Percentiles rank a stretch among this genome's conserved stretches.
Conservation (phyloP, 1,140 invertebrate genomes). For the Rhopalosiphum padi region DNA sequence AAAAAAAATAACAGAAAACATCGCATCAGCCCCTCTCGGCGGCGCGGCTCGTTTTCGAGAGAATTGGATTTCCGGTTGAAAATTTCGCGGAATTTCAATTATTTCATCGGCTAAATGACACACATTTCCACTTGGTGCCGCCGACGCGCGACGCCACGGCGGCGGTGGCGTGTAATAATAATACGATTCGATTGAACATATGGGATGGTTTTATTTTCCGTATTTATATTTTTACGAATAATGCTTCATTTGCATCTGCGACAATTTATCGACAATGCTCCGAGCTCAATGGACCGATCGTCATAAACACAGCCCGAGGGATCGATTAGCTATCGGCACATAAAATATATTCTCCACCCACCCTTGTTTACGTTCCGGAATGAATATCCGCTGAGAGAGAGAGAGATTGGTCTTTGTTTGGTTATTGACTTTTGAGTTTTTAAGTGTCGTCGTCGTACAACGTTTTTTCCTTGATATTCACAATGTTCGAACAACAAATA, state of each 20-base stretch:
- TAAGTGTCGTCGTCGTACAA: slow-evolving; percentile 1
- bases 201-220: slow-evolving; percentile 26
- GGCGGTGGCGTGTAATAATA: neutral
- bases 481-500: neutral
- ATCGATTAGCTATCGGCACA: slow-evolving; percentile 55
- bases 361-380: slow-evolving; percentile 34
- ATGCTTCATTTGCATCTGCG: slow-evolving; percentile 52
- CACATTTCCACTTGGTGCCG: neutral
- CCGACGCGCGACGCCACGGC: neutral
- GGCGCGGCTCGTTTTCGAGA: neutral
- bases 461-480: neutral
- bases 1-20: slow-evolving; percentile 1
- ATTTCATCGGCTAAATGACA: slow-evolving; percentile 37
- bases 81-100: slow-evolving; percentile 56
- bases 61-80: slow-evolving; percentile 52
- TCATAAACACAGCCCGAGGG: slow-evolving; percentile 52
- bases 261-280: slow-evolving; percentile 52
- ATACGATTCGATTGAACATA: slow-evolving; percentile 15
- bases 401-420: neutral
- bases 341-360: slow-evolving; percentile 41
- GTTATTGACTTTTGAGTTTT: slow-evolving; percentile 35
- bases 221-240: slow-evolving; percentile 22
- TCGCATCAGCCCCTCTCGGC: neutral
- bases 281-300: slow-evolving; percentile 54
- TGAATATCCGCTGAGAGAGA: neutral